A percentile compares a stretch with the other conserved stretches of the same genome.
Evolutionary conservation across 1,140 invertebrate genomes (phyloP).

Genomic region (Coenobita brevimanus): DNA sequence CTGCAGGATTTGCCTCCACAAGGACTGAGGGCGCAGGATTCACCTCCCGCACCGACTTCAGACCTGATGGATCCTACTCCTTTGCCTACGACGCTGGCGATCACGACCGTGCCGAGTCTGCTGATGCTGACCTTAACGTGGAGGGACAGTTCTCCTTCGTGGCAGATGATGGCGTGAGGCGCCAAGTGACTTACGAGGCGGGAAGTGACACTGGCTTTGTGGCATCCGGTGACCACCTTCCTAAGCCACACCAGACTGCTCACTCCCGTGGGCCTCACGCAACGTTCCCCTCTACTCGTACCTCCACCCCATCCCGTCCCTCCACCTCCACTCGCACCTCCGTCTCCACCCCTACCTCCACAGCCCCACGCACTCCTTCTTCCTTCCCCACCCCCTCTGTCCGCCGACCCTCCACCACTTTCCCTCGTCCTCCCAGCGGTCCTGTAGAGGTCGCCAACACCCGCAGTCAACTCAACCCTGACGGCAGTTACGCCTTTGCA

Average conservation of each 20-base stretch:
- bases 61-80: conserved; percentile 57
- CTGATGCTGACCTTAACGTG: conserved; percentile 57
- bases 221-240: conserved; percentile 59
- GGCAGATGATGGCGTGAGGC: conserved; percentile 61
- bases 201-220: conserved; percentile 57
- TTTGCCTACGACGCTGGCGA: conserved; percentile 69
- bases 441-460: conserved; percentile 57
- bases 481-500: conserved; percentile 60
- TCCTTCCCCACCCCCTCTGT: background rate
- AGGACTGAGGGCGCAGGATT: no score
- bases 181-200: conserved; percentile 49
- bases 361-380: background rate
- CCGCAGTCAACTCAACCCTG: conserved; percentile 28
- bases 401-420: background rate
- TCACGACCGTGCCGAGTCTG: conserved; percentile 62
- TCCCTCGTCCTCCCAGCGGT: background rate
- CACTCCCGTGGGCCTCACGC: background rate
- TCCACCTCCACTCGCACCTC: background rate
- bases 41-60: background rate
- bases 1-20: no score
- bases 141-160: conserved; percentile 58
- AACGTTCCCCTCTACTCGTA: background rate
- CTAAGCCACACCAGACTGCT: conserved; percentile 17
- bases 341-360: background rate
- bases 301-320: background rate